Evolutionary conservation across 2,888 invertebrate species (phyloP).

Genomic region (Cantharis rufa): DNA sequence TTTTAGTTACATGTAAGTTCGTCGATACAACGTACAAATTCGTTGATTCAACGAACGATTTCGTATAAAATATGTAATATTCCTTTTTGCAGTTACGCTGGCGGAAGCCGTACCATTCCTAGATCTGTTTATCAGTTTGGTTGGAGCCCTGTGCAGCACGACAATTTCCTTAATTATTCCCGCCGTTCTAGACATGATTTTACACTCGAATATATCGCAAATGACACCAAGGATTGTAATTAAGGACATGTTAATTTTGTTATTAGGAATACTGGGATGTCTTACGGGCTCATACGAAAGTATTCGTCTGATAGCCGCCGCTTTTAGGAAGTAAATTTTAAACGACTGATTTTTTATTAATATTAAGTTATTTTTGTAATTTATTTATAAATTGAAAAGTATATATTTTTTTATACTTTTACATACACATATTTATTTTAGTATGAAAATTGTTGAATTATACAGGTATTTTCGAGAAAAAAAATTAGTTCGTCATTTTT

Average conservation of each 20-base stretch:
- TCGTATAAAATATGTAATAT: background rate
- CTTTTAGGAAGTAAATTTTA: constrained; percentile 1
- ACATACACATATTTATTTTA: background rate
- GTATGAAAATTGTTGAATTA: background rate
- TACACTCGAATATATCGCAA: constrained; percentile 64
- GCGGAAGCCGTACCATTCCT: constrained; percentile 87
- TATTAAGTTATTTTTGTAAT: background rate
- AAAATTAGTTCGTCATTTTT: background rate
- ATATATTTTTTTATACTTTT: background rate
- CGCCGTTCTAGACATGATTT: constrained; percentile 81
- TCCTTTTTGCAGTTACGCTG: constrained; percentile 68
- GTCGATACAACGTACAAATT: no score
- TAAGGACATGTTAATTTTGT: constrained; percentile 69
- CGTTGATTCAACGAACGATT: background rate
- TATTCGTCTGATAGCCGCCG: constrained; percentile 46
- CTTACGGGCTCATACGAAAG: constrained; percentile 77
- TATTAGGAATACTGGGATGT: constrained; percentile 72
- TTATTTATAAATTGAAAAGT: background rate
- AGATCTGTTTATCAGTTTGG: constrained; percentile 85
- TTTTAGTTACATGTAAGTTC: constrained; percentile 80
- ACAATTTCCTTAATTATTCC: constrained; percentile 87
- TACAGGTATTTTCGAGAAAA: background rate
- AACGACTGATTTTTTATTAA: constrained; percentile 8
- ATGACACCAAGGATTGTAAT: constrained; percentile 56
- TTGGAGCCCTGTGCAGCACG: constrained; percentile 89